Conservation (phyloP, 30 jellyfish, hydroid and myxozoan genomes). For the Hydra vulgaris region DNA sequence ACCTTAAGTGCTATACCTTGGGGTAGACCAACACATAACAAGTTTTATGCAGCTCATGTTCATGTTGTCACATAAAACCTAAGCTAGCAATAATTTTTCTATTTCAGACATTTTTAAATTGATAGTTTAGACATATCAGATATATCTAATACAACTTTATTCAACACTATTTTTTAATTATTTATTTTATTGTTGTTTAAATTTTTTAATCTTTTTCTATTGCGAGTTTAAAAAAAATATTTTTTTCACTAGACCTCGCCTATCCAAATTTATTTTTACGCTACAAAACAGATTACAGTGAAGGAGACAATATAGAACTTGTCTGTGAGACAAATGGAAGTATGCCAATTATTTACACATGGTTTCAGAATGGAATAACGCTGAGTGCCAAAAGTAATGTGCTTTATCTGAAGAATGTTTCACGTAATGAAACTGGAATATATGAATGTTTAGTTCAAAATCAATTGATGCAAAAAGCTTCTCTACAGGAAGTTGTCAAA, state of each 20-base stretch:
- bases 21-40: too few relatives aligned
- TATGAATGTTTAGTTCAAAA: constrained; percentile 14
- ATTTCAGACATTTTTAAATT: too few relatives aligned
- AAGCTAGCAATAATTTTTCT: too few relatives aligned
- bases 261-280: neutral
- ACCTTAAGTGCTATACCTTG: too few relatives aligned
- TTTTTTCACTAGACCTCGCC: neutral
- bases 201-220: too few relatives aligned
- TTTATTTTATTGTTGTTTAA: too few relatives aligned
- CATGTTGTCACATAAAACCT: too few relatives aligned
- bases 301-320: neutral
- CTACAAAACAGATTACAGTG: neutral
- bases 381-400: neutral
- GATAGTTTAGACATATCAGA: too few relatives aligned
- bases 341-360: constrained; percentile 1
- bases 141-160: too few relatives aligned
- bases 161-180: too few relatives aligned
- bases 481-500: neutral
- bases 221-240: too few relatives aligned
- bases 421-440: constrained; percentile 14
- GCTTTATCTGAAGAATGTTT: neutral
- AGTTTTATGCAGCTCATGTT: too few relatives aligned
- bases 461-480: neutral
- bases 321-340: constrained; percentile 16
- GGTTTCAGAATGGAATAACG: neutral